phyloP scores from a whole-genome alignment of 2,888 invertebrate species.

The Lithodes maja region DNA sequence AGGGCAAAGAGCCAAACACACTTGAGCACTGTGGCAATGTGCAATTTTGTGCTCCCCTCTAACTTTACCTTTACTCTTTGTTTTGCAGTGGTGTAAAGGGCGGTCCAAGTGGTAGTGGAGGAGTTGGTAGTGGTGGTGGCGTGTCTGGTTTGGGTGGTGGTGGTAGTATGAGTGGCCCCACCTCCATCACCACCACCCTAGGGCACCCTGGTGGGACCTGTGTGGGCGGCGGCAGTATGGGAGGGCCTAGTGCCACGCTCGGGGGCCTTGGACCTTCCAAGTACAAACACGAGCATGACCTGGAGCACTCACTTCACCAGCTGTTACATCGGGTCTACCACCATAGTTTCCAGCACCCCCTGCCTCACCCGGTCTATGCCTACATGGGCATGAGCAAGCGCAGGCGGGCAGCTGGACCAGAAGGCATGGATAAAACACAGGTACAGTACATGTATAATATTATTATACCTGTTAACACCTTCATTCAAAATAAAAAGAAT shows the following conservation, averaged over 20 bases:
- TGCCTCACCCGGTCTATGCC: slow-evolving; percentile 91
- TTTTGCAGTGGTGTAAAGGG: slow-evolving; percentile 6
- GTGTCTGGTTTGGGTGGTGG: slow-evolving; percentile 14
- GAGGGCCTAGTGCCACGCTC: not conserved
- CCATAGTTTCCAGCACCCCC: slow-evolving; percentile 75
- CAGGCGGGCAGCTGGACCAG: slow-evolving; percentile 92
- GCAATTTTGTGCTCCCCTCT: not conserved
- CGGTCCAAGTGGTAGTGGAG: not conserved
- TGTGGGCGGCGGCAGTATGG: slow-evolving; percentile 9
- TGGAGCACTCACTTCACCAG: slow-evolving; percentile 97
- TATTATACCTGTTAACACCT: no score
- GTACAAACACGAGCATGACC: slow-evolving; percentile 59
- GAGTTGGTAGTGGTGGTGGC: slow-evolving; percentile 3
- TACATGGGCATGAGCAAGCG: slow-evolving; percentile 94
- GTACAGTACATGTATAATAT: not conserved
- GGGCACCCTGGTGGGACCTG: not conserved
- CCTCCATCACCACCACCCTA: not conserved
- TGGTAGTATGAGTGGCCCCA: not conserved
- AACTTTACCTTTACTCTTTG: not conserved
- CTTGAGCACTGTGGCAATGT: not conserved
- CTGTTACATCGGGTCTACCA: slow-evolving; percentile 86
- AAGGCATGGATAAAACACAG: slow-evolving; percentile 75
- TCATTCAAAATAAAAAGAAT: no score
- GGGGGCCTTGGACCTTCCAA: slow-evolving; percentile 46
- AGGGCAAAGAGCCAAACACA: no score